Evolutionary conservation across 1,140 invertebrate species (phyloP), one percentile per base, ranked within the genome.

Genomic region (Lanistes nyassanus): DNA sequence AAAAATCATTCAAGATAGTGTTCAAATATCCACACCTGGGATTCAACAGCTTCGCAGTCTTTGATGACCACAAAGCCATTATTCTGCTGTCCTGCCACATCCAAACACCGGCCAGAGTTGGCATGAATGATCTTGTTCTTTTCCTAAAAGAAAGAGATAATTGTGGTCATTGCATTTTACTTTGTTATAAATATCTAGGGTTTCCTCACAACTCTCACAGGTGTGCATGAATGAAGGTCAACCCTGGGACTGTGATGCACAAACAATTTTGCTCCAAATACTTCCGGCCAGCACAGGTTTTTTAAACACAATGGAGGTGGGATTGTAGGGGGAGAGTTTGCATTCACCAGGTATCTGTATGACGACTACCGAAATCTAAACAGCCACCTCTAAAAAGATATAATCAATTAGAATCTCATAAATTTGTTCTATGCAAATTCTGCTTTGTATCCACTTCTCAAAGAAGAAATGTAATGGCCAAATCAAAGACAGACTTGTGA

Each of bases 21-120:
- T 64, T 87, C 82, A 75, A 87, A 85, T n/a, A 80, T 78, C 87
- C 87, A 88, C 68, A 82, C 83, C 74, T 87, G 87, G 6, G 82
- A 76, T 37, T 83, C 82, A 47, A 75, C 73, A n/a, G 75, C 76
- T 23, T 79, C 75, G 78, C 87, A 88, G 23, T 75, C 72, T 65
- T 80, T 79, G 31, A 85, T 69, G 5, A 70, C 37, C 3, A 84
- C 81, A 68, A 56, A 58, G 13, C 81, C 82, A 19, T 81, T 79
- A 47, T 77, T 82, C 29, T 82, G 80, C 1, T 78, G 70, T 23
- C 79, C 78, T 31, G 77, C 78, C 7, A 71, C 69, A 60, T 88
- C 85, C 65, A 88, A 76, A 80, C 86, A 87, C 62, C 79, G 53
- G 0, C 82, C 55, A 51, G 66, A 69, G 23, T 26, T 29, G 23